phyloP scores from a whole-genome alignment of 2,888 invertebrate genomes.

The Chaetoderma sp. region DNA sequence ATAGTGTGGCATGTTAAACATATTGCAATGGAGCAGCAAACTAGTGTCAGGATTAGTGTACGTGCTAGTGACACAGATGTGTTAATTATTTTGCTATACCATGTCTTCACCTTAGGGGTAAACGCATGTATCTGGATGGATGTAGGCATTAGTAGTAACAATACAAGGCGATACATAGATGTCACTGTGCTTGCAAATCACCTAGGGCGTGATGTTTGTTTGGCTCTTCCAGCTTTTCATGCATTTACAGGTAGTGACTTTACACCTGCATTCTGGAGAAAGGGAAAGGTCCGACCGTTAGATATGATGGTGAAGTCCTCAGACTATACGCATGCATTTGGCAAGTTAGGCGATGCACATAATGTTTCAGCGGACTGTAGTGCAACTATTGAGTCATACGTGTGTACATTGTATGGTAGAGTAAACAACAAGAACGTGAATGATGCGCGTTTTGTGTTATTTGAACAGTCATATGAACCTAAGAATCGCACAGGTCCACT shows the following conservation, averaged over 20 bases:
- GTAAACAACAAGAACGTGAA: too few relatives aligned
- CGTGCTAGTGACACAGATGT: conserved; percentile 13
- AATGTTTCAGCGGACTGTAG: too few relatives aligned
- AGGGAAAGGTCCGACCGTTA: conserved; percentile 15
- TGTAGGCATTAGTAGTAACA: too few relatives aligned
- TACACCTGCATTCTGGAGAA: conserved; percentile 2
- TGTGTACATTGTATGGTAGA: too few relatives aligned
- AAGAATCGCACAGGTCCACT: too few relatives aligned
- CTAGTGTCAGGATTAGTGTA: neutral
- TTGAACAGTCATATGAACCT: too few relatives aligned
- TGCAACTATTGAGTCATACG: too few relatives aligned
- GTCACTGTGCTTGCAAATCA: neutral
- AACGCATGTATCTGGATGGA: too few relatives aligned
- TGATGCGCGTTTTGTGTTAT: too few relatives aligned
- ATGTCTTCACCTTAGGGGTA: too few relatives aligned
- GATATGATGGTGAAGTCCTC: neutral
- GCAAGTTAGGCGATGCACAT: too few relatives aligned
- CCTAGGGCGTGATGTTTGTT: neutral
- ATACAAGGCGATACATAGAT: conserved; percentile 1
- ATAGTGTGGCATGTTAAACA: conserved; percentile 4
- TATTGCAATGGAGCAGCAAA: neutral
- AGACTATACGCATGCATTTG: too few relatives aligned
- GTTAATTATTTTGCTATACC: conserved; percentile 7
- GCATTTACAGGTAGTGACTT: conserved; percentile 3
- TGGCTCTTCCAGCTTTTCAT: conserved; percentile 3